Evolutionary conservation across 2,888 invertebrate species (phyloP), one percentile per base, ranked within the genome.

Genomic region (Parnassius smintheus): DNA sequence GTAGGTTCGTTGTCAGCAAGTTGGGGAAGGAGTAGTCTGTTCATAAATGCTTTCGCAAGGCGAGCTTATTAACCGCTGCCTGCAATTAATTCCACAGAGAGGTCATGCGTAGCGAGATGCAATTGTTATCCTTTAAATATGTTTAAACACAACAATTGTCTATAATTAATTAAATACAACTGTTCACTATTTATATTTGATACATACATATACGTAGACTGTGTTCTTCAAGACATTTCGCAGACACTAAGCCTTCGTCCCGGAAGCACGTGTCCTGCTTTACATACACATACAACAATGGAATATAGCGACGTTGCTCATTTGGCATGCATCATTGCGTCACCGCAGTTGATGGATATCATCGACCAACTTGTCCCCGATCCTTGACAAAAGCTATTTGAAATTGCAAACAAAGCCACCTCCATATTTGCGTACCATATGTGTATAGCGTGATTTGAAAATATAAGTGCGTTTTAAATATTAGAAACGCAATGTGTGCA

Each of bases 201-300:
- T 13, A 7, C 49, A 8, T 13, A 49, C 49, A 13, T 49, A 18
- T 18, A n/a, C 9, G n/a, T 12, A 46, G n/a, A 46, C 49, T 13
- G 13, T 49, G 13, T 13, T 7, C 13, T 2, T 13, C 9, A 49
- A 52, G 45, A 61, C 51, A 70, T 74, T 76, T 77, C 67, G 75
- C 73, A 73, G 71, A 62, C 70, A 41, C 41, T 69, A 67, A 71
- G 62, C 70, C 69, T 70, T 70, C 67, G 64, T 58, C 70, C 76
- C 77, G 81, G 81, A 82, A 82, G 75, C 81, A 76, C 80, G 81
- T 79, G 79, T 75, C 73, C 72, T 74, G 68, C 63, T 84, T 82
- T 82, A 78, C 85, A 82, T 83, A 72, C 68, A 65, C 68, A 69
- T 70, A 77, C 70, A 76, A 83, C 79, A 82, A 82, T 81, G 68